These are phyloP conservation scores for Gymnocephalus cernua DNA, from an alignment of 2,113 vertebrate species.

Conservation along the genomic window DNA sequence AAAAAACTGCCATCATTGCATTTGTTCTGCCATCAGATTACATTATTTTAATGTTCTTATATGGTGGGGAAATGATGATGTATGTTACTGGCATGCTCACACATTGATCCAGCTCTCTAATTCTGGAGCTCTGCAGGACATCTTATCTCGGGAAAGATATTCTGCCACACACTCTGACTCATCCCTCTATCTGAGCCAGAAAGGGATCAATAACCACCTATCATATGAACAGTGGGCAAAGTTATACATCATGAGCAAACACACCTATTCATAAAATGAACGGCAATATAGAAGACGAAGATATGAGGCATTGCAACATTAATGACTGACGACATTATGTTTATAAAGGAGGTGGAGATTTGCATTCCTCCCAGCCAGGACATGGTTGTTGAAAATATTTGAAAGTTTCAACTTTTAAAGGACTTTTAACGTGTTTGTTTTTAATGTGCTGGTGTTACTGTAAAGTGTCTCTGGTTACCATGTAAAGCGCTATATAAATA, in stretches of 20 bases:
- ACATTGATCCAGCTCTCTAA: conserved; percentile 55
- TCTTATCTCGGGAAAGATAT: conserved; percentile 43
- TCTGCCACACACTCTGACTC: conserved; percentile 15
- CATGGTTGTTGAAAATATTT: background rate
- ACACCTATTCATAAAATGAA: conserved; percentile 8
- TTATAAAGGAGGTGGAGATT: background rate
- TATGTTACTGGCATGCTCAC: conserved; percentile 42
- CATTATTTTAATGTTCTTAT: background rate
- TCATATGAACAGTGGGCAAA: conserved; percentile 38
- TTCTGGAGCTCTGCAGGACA: conserved; percentile 9
- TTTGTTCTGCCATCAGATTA: conserved; percentile 7
- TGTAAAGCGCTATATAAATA: too few relatives aligned
- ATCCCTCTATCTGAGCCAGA: conserved; percentile 35
- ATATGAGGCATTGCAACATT: conserved; percentile 13
- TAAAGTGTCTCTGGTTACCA: too few relatives aligned
- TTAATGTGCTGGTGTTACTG: too few relatives aligned
- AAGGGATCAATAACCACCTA: conserved; percentile 62
- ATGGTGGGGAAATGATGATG: conserved; percentile 33
- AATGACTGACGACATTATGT: background rate
- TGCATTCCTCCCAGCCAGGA: background rate
- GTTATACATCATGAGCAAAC: conserved; percentile 24
- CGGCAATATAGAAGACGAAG: background rate
- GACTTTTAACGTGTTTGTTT: too few relatives aligned
- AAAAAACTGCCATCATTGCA: too few relatives aligned
- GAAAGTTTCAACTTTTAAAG: background rate